Conservation (phyloP, 1,140 invertebrate genomes). For the Orchesella cincta region DNA sequence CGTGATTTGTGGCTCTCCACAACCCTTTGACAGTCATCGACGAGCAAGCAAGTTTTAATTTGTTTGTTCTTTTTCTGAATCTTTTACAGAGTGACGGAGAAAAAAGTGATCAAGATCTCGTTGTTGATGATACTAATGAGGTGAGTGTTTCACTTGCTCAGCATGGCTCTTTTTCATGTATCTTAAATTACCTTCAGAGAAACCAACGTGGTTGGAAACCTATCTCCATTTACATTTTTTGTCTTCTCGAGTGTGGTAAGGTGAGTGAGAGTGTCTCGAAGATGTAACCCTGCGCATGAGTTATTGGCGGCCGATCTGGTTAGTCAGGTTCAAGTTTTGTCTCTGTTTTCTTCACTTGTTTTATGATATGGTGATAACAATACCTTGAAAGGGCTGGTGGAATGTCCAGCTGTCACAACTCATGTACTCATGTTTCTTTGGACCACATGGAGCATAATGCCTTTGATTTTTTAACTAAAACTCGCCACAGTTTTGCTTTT, state of each 20-base stretch:
- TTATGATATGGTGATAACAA: constrained; percentile 26
- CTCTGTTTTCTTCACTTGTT: background rate
- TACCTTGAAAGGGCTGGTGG: constrained; percentile 10
- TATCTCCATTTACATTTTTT: background rate
- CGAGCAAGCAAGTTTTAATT: constrained; percentile 26
- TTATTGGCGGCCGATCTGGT: constrained; percentile 25
- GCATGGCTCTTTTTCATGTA: constrained; percentile 14
- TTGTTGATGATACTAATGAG: constrained; percentile 64
- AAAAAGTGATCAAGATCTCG: constrained; percentile 64
- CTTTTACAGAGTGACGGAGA: constrained; percentile 60
- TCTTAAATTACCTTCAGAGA: constrained; percentile 5
- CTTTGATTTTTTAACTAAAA: background rate
- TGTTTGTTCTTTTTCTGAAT: constrained; percentile 22
- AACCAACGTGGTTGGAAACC: background rate
- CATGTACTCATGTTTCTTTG: constrained; percentile 17
- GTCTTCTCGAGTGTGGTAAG: constrained; percentile 1
- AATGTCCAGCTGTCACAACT: constrained; percentile 24
- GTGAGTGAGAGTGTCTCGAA: background rate
- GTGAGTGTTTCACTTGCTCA: constrained; percentile 52
- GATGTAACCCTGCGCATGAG: background rate
- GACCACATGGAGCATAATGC: constrained; percentile 25
- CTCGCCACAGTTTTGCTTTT: background rate
- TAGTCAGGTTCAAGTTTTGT: constrained; percentile 23
- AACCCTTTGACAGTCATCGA: no score
- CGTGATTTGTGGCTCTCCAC: background rate